Percentiles rank a stretch among this genome's conserved stretches.
Conservation (phyloP, 2,888 invertebrate species). For the Chaetogeoica ovagalla region DNA sequence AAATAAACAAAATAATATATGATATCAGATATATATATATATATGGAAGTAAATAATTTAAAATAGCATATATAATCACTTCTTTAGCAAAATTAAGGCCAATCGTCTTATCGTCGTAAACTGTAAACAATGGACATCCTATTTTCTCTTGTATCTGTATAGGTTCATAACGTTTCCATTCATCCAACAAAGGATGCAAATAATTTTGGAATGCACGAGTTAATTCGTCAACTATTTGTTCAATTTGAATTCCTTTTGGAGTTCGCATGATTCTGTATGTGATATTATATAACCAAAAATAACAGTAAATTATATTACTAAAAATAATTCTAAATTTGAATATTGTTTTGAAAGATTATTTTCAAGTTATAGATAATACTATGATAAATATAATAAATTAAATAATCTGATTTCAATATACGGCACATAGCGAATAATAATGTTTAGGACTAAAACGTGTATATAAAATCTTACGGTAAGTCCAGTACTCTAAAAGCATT, state of each 20-base stretch:
- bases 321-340: background rate
- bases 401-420: too few relatives aligned
- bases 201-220: conserved; percentile 67
- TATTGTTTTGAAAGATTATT: too few relatives aligned
- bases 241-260: conserved; percentile 62
- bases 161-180: conserved; percentile 73
- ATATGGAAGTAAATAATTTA: background rate
- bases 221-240: conserved; percentile 71
- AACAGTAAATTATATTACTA: background rate
- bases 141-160: conserved; percentile 68
- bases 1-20: background rate
- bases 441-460: too few relatives aligned
- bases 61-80: conserved; percentile 58
- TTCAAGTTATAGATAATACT: too few relatives aligned
- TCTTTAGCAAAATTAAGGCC: conserved; percentile 71
- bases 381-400: too few relatives aligned
- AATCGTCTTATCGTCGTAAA: conserved; percentile 64
- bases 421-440: too few relatives aligned
- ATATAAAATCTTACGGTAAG: conserved; percentile 21
- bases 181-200: conserved; percentile 67
- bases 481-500: background rate
- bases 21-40: background rate
- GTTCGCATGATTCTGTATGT: conserved; percentile 65
- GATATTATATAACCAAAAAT: background rate
- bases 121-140: conserved; percentile 66